Conservation (phyloP, 2,113 vertebrate genomes). For the Rhadina sibilatrix region DNA sequence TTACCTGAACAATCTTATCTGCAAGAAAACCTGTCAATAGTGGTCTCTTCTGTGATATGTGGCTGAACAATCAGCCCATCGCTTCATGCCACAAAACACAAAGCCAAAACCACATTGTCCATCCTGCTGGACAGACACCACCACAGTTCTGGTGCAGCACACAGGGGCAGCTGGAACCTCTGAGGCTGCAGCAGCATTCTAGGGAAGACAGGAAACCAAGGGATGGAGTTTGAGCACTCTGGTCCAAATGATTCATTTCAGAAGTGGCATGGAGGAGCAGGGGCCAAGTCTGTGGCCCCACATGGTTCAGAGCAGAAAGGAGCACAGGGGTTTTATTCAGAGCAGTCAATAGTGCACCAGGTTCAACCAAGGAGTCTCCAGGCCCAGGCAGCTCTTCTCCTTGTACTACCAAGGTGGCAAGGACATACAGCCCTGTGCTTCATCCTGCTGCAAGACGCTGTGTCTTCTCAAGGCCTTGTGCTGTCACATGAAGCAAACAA, state of each 20-base stretch:
- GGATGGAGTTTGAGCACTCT: not conserved
- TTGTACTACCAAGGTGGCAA: not conserved
- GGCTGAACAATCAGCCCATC: accelerated
- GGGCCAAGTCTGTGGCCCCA: not conserved
- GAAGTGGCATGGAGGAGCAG: not conserved
- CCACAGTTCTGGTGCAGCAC: not conserved
- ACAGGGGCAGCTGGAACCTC: not conserved
- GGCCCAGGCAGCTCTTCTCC: not conserved
- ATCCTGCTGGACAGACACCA: accelerated
- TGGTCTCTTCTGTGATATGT: not conserved
- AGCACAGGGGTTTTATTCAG: not conserved
- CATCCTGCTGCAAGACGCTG: not conserved
- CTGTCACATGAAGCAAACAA: not conserved
- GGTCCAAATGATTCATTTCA: accelerated
- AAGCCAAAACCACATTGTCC: not conserved
- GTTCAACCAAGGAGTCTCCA: not conserved
- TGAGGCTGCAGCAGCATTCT: not conserved
- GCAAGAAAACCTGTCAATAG: not conserved
- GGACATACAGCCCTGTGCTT: accelerated
- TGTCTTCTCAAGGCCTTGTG: not conserved
- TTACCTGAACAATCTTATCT: not conserved
- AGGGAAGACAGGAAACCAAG: not conserved
- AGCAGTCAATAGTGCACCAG: not conserved
- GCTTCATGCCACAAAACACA: accelerated
- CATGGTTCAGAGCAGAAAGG: not conserved